Evolutionary conservation across 2,797 vertebrate species (phyloP), one percentile per base, ranked within the genome.

Genomic region (Danio tinwini): DNA sequence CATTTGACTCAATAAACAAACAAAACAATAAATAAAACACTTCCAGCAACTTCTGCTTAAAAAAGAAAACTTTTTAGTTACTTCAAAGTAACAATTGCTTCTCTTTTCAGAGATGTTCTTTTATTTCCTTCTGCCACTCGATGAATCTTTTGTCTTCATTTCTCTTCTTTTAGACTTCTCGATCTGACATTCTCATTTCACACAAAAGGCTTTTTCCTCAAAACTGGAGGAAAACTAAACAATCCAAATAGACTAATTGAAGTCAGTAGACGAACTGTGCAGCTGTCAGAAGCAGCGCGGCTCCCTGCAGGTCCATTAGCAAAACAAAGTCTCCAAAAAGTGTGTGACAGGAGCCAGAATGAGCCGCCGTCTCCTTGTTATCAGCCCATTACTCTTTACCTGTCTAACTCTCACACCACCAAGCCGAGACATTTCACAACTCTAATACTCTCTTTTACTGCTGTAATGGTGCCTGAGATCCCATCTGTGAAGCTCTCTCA

Each of bases 241-340:
- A 62, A 71, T 42, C 61, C 7, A 52, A 78, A 61, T 8, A 53
- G 47, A 63, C 67, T 78, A 53, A 78, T 78, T 52, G 44, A 42
- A 78, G 45, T 63, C 45, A 62, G 69, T 52, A 52, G 11, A 52
- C 9, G 37, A 39, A 50, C 29, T 68, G 11, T 21, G 21, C 29
- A 62, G 7, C 37, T 42, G n/a, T 47, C 44, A 50, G 49, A 61
- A 29, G 65, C 0, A 49, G 56, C 4, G 7, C 12, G 39, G 29
- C 55, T 69, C 45, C 2, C 55, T 47, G 63, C 16, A 49, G 63
- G 21, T 59, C 64, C 64, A 68, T 78, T 52, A 78, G 44, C 44
- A 69, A 40, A 49, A 42, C 45, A 29, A 74, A 61, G 55, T 59
- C 37, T 16, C 5, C 16, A 21, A 71, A 42, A 17, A 16, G 53